A percentile compares a stretch with the other conserved stretches of the same genome.
Evolutionary conservation across 1,140 invertebrate species (phyloP).

Genomic region (Octopus bimaculoides): DNA sequence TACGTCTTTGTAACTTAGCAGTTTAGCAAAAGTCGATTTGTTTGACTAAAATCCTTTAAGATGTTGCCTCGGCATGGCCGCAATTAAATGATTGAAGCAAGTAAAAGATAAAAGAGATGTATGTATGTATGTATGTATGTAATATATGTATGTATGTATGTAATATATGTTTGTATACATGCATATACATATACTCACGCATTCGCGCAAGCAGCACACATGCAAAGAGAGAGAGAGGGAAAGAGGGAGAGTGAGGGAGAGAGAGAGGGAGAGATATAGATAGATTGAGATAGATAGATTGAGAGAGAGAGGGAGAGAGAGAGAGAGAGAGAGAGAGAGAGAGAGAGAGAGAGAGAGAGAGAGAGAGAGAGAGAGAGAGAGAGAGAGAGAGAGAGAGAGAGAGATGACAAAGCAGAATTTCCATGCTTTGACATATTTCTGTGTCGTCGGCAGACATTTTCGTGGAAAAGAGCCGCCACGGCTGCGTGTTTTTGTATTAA

Average conservation of each 20-base stretch:
- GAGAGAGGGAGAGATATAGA: not conserved
- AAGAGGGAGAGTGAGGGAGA: not conserved
- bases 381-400: not conserved
- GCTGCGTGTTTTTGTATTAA: too few species aligned
- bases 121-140: not conserved
- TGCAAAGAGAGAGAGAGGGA: not conserved
- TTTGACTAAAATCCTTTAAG: too few species aligned
- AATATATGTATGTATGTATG: not conserved
- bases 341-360: not conserved
- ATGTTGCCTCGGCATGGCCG: too few species aligned
- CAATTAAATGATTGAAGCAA: too few species aligned
- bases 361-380: not conserved
- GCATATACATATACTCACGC: too few species aligned
- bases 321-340: not conserved
- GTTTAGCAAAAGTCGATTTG: too few species aligned
- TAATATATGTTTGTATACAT: too few species aligned
- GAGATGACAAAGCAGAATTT: not conserved
- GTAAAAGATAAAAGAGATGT: too few species aligned
- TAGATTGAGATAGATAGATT: not conserved
- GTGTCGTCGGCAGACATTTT: too few species aligned
- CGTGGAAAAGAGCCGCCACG: too few species aligned
- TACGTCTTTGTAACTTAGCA: too few species aligned
- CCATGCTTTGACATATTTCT: too few species aligned
- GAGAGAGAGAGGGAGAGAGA: not conserved
- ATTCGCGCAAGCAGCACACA: not conserved